Conservation (phyloP, 2,888 invertebrate species). For the Trichogramma dendrolimi region DNA sequence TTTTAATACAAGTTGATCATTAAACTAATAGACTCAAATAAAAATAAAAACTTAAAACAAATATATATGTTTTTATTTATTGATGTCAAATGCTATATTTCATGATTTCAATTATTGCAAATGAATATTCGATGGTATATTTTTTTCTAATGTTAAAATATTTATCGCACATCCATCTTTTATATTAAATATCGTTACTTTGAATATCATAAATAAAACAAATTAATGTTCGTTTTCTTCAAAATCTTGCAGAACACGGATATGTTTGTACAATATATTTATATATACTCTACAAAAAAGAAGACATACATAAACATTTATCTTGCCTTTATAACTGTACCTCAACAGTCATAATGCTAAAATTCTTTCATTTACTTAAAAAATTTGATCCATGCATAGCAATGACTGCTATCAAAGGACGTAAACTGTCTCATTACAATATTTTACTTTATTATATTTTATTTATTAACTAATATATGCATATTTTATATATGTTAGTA, state of each 20-base stretch:
- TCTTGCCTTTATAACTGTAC: slow-evolving; percentile 27
- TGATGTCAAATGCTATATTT: slow-evolving; percentile 25
- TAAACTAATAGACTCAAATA: slow-evolving; percentile 28
- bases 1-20: slow-evolving; percentile 21
- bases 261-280: slow-evolving; percentile 15
- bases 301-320: slow-evolving; percentile 21
- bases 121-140: slow-evolving; percentile 19
- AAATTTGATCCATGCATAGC: slow-evolving; percentile 16
- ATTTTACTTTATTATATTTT: slow-evolving; percentile 7
- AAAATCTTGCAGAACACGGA: slow-evolving; percentile 15
- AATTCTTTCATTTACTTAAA: slow-evolving; percentile 7
- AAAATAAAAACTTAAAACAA: slow-evolving; percentile 29
- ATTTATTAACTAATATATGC: slow-evolving; percentile 13
- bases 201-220: slow-evolving; percentile 22
- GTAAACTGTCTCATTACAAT: slow-evolving; percentile 8
- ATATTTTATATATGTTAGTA: slow-evolving; percentile 13
- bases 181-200: slow-evolving; percentile 17
- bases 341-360: slow-evolving; percentile 22
- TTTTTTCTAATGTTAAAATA: slow-evolving; percentile 23
- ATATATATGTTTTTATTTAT: slow-evolving; percentile 25
- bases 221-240: slow-evolving; percentile 12
- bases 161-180: slow-evolving; percentile 16
- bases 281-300: slow-evolving; percentile 20
- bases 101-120: slow-evolving; percentile 8
- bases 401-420: slow-evolving; percentile 19